A percentile compares a stretch with the other conserved stretches of the same genome.
phyloP scores from a whole-genome alignment of 2,888 invertebrate species.

The Eristalis arbustorum region DNA sequence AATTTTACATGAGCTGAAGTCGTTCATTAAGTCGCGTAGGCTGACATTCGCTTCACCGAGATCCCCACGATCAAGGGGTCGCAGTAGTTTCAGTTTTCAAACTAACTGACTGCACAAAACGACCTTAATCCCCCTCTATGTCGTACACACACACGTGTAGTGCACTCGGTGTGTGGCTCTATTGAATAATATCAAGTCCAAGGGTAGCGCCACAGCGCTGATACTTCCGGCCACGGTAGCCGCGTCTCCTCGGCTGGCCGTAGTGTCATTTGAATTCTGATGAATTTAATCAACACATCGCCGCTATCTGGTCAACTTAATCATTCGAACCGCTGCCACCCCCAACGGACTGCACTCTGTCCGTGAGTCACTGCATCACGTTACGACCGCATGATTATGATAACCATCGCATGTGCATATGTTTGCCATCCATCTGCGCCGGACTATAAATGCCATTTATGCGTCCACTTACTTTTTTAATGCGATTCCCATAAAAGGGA shows the following conservation, averaged over 20 bases:
- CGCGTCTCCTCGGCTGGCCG: not conserved
- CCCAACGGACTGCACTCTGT: not conserved
- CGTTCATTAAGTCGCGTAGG: no score
- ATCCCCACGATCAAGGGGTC: no score
- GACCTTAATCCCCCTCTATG: no score
- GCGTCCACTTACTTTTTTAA: constrained; percentile 45
- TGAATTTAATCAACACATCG: not conserved
- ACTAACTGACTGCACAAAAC: no score
- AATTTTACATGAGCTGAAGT: no score
- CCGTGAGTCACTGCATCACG: not conserved
- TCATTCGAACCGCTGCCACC: not conserved
- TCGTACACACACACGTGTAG: no score
- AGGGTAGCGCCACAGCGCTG: not conserved
- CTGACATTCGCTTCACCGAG: no score
- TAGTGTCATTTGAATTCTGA: not conserved
- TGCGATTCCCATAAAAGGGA: constrained; percentile 40
- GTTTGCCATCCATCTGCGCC: constrained; percentile 13
- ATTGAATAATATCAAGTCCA: not conserved
- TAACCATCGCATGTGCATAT: constrained; percentile 11
- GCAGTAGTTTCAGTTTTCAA: no score
- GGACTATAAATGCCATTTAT: constrained; percentile 51
- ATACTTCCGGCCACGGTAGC: not conserved
- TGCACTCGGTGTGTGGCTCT: no score
- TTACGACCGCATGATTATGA: constrained; percentile 1
- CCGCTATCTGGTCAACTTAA: not conserved